phyloP scores from a whole-genome alignment of 1,140 invertebrate genomes.

The Scaptomyza montana region DNA sequence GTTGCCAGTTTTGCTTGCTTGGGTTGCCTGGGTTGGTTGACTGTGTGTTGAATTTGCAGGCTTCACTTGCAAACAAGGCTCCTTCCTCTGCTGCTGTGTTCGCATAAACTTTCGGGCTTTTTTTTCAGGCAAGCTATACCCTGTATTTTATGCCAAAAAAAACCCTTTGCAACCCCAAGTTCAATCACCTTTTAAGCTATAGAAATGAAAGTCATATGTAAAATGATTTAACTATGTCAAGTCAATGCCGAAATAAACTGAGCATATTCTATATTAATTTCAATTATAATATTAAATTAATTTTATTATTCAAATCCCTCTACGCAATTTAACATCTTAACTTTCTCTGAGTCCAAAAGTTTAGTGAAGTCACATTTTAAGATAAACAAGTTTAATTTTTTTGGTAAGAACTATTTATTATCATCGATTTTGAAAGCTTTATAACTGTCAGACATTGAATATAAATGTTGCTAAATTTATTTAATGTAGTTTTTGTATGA shows the following conservation, averaged over 20 bases:
- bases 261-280: too few relatives aligned
- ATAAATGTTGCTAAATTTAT: neutral
- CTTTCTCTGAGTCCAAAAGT: too few relatives aligned
- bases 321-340: too few relatives aligned
- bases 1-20: slow-evolving; percentile 54
- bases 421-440: too few relatives aligned
- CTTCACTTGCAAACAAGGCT: slow-evolving; percentile 17
- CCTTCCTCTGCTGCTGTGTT: slow-evolving; percentile 13
- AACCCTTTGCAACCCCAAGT: neutral
- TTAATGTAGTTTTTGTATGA: neutral
- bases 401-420: too few relatives aligned
- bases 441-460: neutral
- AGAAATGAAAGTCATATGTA: too few relatives aligned
- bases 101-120: neutral
- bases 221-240: too few relatives aligned
- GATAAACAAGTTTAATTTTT: too few relatives aligned
- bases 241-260: too few relatives aligned
- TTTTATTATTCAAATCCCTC: too few relatives aligned
- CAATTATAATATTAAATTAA: neutral
- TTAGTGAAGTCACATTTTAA: too few relatives aligned
- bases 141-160: neutral
- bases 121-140: slow-evolving; percentile 22
- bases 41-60: slow-evolving; percentile 7
- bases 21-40: slow-evolving; percentile 3
- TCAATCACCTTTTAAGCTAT: neutral